Conservation (phyloP, 1,140 invertebrate genomes). For the Adelges cooleyi region DNA sequence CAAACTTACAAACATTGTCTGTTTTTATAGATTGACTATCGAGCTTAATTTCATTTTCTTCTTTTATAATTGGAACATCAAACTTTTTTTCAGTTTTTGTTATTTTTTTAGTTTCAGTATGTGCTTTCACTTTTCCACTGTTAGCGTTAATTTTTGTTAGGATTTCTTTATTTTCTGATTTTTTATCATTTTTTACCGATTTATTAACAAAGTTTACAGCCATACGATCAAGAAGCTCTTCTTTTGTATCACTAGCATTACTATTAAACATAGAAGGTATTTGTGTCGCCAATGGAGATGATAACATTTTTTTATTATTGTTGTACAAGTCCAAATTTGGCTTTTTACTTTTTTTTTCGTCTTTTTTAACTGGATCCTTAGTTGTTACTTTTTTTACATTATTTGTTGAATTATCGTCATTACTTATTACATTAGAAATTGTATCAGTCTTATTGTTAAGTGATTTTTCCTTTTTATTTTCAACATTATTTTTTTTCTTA, state of each 20-base stretch:
- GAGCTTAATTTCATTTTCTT: background rate
- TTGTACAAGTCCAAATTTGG: conserved; percentile 9
- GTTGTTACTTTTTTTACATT: background rate
- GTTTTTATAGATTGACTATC: background rate
- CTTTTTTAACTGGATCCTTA: background rate
- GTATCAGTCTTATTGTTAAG: conserved; percentile 35
- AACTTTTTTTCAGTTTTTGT: background rate
- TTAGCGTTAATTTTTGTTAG: background rate
- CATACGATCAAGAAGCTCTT: conserved; percentile 8
- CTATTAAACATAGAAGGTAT: background rate
- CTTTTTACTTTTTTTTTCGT: background rate
- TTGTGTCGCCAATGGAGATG: background rate
- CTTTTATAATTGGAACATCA: background rate
- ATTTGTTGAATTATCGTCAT: background rate
- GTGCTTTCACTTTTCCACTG: background rate
- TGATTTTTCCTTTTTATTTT: conserved; percentile 27
- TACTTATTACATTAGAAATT: background rate
- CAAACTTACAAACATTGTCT: background rate
- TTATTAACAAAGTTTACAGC: background rate
- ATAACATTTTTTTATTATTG: conserved; percentile 5
- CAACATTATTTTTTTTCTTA: conserved; percentile 19
- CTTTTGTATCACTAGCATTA: conserved; percentile 9
- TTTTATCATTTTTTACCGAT: background rate
- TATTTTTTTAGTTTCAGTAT: background rate
- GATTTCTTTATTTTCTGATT: background rate